Evolutionary conservation across 2,113 vertebrate genomes (phyloP).

Genomic region (Anoura caudifer): DNA sequence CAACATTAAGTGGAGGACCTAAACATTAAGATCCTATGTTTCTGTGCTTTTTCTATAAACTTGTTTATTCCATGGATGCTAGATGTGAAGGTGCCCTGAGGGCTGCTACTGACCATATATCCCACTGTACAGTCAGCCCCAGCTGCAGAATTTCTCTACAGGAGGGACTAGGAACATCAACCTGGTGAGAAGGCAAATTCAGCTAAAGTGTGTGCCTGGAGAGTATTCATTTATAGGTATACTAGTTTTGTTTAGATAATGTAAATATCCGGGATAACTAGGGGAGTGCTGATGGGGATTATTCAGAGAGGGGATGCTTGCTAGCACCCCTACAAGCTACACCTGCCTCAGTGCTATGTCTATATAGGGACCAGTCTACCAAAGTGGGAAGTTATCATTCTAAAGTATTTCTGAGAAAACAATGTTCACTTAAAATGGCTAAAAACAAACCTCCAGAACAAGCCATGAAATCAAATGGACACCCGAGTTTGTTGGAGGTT

Average conservation of each 20-base stretch:
- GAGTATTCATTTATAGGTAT: neutral
- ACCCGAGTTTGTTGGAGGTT: neutral
- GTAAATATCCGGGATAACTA: neutral
- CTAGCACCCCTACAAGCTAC: neutral
- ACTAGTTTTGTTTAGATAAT: neutral
- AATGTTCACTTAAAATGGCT: neutral
- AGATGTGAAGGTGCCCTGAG: neutral
- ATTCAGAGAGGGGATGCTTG: accelerated
- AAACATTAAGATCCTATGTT: neutral
- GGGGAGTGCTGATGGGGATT: neutral
- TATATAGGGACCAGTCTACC: neutral
- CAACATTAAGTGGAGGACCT: neutral
- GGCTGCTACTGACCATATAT: neutral
- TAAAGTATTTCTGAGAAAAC: neutral
- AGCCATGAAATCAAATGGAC: neutral
- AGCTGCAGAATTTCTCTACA: neutral
- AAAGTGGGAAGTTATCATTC: neutral
- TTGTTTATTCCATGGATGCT: neutral
- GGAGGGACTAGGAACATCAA: neutral
- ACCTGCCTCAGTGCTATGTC: accelerated
- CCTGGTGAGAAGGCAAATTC: neutral
- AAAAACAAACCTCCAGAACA: neutral
- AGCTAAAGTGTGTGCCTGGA: neutral
- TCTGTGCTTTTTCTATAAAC: neutral
- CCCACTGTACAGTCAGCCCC: neutral